phyloP scores from a whole-genome alignment of 2,888 invertebrate species.

The Polylopha cassiicola region DNA sequence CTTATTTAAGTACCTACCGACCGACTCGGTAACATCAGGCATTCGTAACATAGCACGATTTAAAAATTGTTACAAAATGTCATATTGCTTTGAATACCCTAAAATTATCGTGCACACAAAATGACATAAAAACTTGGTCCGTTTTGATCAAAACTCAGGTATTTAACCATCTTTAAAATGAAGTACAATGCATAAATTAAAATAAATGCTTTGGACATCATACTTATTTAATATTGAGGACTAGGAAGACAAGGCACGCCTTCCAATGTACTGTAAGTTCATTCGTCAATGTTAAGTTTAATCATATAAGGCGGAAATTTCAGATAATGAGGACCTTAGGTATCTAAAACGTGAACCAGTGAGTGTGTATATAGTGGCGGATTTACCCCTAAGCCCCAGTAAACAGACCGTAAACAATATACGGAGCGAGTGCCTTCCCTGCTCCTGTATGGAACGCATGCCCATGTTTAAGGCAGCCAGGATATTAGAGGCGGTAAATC shows the following conservation, averaged over 20 bases:
- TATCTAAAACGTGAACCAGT: conserved; percentile 10
- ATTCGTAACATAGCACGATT: conserved; percentile 1
- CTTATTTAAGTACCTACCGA: conserved; percentile 17
- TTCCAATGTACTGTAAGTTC: conserved; percentile 17
- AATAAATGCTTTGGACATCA: conserved; percentile 23
- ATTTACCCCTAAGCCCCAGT: too few relatives aligned
- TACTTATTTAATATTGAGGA: conserved; percentile 9
- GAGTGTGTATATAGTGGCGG: too few relatives aligned
- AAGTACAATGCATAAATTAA: conserved; percentile 19
- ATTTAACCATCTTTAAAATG: conserved; percentile 11
- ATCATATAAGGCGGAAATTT: conserved; percentile 17
- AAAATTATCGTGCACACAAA: conserved; percentile 24
- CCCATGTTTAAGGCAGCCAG: too few relatives aligned
- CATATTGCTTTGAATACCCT: conserved; percentile 38
- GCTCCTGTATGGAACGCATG: too few relatives aligned
- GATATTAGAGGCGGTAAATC: too few relatives aligned
- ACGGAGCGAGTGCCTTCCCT: too few relatives aligned
- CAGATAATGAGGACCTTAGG: conserved; percentile 14
- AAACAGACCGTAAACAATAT: too few relatives aligned
- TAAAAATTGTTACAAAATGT: conserved; percentile 23
- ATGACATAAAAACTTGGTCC: conserved; percentile 25
- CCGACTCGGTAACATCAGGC: not conserved
- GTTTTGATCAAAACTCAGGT: conserved; percentile 31
- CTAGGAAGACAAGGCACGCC: conserved; percentile 18
- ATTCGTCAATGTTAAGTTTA: conserved; percentile 5